Evolutionary conservation across 2,113 vertebrate genomes (phyloP).

Genomic region (Theristicus caerulescens): DNA sequence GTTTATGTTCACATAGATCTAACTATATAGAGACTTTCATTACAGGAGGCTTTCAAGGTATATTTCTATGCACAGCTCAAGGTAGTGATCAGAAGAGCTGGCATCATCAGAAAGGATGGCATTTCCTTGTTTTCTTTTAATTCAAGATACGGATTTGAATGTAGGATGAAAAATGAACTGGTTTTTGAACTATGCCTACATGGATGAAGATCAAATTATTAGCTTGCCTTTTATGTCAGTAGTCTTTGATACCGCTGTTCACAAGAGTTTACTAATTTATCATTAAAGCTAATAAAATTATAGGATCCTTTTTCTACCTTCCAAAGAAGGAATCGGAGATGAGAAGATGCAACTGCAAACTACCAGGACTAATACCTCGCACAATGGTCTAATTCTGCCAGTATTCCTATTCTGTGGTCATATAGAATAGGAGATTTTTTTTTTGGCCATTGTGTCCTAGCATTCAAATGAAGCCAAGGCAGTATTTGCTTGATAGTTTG

Average conservation of each 20-base stretch:
- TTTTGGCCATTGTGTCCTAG: neutral
- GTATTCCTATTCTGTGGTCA: neutral
- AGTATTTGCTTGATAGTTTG: neutral
- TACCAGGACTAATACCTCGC: neutral
- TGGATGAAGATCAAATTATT: neutral
- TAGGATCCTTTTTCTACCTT: neutral
- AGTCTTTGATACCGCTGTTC: neutral
- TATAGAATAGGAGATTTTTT: neutral
- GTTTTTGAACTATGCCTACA: neutral
- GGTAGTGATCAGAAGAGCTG: neutral
- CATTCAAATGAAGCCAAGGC: neutral
- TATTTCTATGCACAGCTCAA: neutral
- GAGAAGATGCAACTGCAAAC: neutral
- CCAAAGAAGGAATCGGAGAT: neutral
- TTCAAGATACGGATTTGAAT: neutral
- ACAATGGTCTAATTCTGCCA: neutral
- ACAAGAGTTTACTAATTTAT: neutral
- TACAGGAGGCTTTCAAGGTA: neutral
- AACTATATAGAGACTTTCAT: neutral
- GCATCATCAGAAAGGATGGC: neutral
- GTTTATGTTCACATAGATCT: neutral
- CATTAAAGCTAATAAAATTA: neutral
- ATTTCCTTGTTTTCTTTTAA: neutral
- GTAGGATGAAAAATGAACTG: neutral
- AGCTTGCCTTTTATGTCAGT: neutral